Conservation (phyloP, 2,888 invertebrate genomes). For the Embidobia sp. region DNA sequence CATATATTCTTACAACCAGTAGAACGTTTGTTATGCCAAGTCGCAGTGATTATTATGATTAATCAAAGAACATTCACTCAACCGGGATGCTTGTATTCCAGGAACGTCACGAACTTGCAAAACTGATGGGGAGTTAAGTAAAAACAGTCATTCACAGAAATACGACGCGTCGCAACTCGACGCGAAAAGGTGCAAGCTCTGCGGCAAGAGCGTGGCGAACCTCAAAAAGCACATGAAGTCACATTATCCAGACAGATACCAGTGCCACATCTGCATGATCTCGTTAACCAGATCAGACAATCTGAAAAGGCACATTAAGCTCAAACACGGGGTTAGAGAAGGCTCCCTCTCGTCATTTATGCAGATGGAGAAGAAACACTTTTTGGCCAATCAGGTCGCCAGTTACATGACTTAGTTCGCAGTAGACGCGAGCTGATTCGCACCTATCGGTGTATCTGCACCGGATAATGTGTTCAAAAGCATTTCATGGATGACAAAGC, state of each 20-base stretch:
- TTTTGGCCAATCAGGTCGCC: constrained; percentile 77
- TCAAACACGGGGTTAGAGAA: constrained; percentile 81
- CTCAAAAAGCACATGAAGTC: constrained; percentile 82
- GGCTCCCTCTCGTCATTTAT: constrained; percentile 77
- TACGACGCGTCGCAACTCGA: constrained; percentile 76
- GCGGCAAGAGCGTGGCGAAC: constrained; percentile 81
- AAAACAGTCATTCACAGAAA: constrained; percentile 78
- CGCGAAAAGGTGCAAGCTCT: constrained; percentile 80
- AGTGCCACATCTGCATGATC: constrained; percentile 82
- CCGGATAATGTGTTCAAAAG: constrained; percentile 31
- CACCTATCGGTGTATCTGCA: not conserved
- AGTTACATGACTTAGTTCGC: constrained; percentile 76
- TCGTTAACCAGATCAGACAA: constrained; percentile 83
- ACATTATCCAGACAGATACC: constrained; percentile 81
- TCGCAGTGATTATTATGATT: constrained; percentile 62
- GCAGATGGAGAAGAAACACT: constrained; percentile 75
- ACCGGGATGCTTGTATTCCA: constrained; percentile 80
- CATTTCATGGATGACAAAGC: constrained; percentile 10
- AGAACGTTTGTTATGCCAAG: constrained; percentile 63
- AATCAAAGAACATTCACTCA: constrained; percentile 69
- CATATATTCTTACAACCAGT: constrained; percentile 56
- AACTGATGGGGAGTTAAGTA: constrained; percentile 79
- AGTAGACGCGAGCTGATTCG: no score
- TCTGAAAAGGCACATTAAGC: constrained; percentile 82
- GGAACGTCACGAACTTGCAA: constrained; percentile 78